Conservation (phyloP, 2,888 invertebrate genomes). For the Athalia circularis region DNA sequence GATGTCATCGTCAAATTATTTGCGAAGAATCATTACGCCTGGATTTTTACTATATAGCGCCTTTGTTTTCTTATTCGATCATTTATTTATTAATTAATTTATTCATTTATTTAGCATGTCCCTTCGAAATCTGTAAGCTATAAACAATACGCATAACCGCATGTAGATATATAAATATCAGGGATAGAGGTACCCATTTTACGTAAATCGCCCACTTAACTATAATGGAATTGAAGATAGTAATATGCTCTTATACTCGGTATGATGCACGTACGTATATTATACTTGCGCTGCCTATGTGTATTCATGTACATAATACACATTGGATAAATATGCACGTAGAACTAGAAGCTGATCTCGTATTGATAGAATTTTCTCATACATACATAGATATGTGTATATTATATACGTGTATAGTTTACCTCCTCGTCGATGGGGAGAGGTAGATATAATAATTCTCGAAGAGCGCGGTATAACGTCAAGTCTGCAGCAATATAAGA, state of each 20-base stretch:
- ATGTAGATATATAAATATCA: slow-evolving; percentile 17
- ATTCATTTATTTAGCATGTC: background rate
- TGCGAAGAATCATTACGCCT: background rate
- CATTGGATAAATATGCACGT: too few species aligned
- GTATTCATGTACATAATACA: too few species aligned
- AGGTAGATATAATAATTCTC: slow-evolving; percentile 41
- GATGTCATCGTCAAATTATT: slow-evolving; percentile 5
- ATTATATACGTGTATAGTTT: slow-evolving; percentile 1
- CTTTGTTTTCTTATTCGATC: background rate
- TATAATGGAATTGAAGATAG: slow-evolving; percentile 17
- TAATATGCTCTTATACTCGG: background rate
- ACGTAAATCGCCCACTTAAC: slow-evolving; percentile 32
- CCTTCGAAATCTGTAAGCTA: background rate
- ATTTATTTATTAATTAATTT: background rate
- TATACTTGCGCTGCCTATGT: too few species aligned
- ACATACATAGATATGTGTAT: slow-evolving; percentile 11
- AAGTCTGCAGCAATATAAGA: background rate
- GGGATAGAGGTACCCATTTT: background rate
- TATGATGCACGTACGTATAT: background rate
- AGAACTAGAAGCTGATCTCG: slow-evolving; percentile 3
- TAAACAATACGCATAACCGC: background rate
- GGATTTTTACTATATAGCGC: background rate
- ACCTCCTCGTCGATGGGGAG: slow-evolving; percentile 15
- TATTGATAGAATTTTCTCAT: slow-evolving; percentile 31
- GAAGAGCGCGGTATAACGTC: slow-evolving; percentile 11